phyloP scores from a whole-genome alignment of 2,888 invertebrate genomes.

The Idaea aversata region DNA sequence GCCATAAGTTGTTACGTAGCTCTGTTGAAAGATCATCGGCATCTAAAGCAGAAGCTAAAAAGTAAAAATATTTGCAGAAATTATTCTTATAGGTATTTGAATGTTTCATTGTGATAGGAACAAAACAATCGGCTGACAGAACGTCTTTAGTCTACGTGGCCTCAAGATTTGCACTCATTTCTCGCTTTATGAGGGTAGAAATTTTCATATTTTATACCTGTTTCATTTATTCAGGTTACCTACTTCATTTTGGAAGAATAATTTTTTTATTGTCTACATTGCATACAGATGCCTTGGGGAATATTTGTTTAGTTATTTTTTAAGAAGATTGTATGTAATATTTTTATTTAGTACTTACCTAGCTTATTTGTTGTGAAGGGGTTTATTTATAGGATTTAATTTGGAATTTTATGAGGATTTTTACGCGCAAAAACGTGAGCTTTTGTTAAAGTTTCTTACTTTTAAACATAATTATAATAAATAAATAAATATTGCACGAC shows the following conservation, averaged over 20 bases:
- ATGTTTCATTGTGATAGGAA: not conserved
- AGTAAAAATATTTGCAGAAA: no score
- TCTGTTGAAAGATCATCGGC: no score
- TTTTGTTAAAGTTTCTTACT: no score
- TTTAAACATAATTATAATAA: no score
- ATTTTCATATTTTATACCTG: conserved; percentile 19
- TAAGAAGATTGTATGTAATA: not conserved
- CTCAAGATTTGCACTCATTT: not conserved
- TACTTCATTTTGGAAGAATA: conserved; percentile 3
- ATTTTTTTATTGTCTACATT: not conserved
- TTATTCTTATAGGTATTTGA: no score
- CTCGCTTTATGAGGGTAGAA: conserved; percentile 19
- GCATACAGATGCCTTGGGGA: not conserved
- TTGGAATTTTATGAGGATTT: not conserved
- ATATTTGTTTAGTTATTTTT: not conserved
- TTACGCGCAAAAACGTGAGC: no score
- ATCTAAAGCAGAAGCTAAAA: no score
- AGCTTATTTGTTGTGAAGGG: not conserved
- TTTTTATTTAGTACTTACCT: not conserved
- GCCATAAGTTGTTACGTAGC: no score
- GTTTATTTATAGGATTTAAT: not conserved
- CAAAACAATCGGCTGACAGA: not conserved
- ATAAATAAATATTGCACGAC: no score
- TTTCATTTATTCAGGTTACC: conserved; percentile 11
- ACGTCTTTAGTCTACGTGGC: not conserved